Conservation (phyloP, 2,797 vertebrate species). For the Amblyraja radiata region DNA sequence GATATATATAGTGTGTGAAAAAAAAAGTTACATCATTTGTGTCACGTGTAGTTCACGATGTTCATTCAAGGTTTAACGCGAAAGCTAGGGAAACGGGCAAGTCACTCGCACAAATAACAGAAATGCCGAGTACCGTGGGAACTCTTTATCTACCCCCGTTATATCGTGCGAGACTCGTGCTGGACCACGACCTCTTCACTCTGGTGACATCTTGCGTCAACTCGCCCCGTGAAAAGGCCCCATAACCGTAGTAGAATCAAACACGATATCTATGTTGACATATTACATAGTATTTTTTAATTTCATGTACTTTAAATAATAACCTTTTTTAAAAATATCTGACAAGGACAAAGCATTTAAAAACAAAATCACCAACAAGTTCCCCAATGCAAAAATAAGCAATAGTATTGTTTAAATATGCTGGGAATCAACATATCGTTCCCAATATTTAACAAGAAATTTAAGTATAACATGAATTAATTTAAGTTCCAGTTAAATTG, state of each 20-base stretch:
- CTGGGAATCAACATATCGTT: background rate
- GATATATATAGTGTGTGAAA: no score
- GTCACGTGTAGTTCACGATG: no score
- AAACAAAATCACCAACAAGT: background rate
- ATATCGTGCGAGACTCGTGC: no score
- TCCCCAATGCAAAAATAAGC: background rate
- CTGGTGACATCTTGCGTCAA: no score
- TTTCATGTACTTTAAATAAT: slow-evolving; percentile 14
- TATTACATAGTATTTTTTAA: background rate
- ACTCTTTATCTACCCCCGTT: no score
- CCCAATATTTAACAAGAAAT: background rate
- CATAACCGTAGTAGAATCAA: background rate
- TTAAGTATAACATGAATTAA: background rate
- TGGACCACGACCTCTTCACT: no score
- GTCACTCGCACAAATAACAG: no score
- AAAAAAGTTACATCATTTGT: no score
- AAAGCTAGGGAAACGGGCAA: no score
- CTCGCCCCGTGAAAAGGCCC: no score
- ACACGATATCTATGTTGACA: background rate
- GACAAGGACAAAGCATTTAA: background rate
- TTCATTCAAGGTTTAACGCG: no score
- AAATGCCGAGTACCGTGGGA: no score
- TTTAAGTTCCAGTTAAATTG: background rate
- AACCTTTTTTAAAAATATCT: background rate
- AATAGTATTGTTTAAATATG: background rate